phyloP scores from a whole-genome alignment of 2,888 invertebrate genomes.

The Syritta pipiens region DNA sequence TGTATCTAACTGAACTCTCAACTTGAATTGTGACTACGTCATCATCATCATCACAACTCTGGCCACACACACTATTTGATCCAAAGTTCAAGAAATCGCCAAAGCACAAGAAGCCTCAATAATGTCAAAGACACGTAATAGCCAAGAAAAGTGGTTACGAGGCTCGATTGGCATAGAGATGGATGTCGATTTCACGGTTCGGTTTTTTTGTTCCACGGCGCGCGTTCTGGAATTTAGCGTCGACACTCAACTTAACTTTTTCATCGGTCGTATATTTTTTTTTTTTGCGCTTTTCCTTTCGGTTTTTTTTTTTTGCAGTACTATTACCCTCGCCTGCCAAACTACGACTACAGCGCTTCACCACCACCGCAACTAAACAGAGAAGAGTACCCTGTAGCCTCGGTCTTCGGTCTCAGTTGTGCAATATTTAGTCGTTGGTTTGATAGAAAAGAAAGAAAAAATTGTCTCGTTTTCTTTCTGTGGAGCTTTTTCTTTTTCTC shows the following conservation, averaged over 20 bases:
- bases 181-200: slow-evolving; percentile 13
- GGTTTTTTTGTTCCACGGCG: no score
- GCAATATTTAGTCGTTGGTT: slow-evolving; percentile 10
- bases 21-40: slow-evolving; percentile 34
- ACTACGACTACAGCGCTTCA: neutral
- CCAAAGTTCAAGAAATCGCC: slow-evolving; percentile 9
- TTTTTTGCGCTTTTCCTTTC: no score
- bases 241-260: no score
- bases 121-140: slow-evolving; percentile 37
- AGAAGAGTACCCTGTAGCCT: neutral
- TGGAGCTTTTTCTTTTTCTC: neutral
- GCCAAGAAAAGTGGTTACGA: slow-evolving; percentile 12
- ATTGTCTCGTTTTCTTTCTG: neutral
- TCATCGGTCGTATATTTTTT: no score
- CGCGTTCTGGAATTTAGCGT: no score
- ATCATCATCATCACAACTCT: slow-evolving; percentile 12
- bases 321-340: slow-evolving; percentile 3
- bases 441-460: neutral
- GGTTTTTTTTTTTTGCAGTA: slow-evolving; percentile 2
- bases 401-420: slow-evolving; percentile 4
- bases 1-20: neutral
- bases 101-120: slow-evolving; percentile 11
- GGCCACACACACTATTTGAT: neutral
- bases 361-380: neutral
- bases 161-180: slow-evolving; percentile 21